Base-by-base conservation (phyloP, 2,113 vertebrate species). In the Tautogolabrus adspersus region DNA sequence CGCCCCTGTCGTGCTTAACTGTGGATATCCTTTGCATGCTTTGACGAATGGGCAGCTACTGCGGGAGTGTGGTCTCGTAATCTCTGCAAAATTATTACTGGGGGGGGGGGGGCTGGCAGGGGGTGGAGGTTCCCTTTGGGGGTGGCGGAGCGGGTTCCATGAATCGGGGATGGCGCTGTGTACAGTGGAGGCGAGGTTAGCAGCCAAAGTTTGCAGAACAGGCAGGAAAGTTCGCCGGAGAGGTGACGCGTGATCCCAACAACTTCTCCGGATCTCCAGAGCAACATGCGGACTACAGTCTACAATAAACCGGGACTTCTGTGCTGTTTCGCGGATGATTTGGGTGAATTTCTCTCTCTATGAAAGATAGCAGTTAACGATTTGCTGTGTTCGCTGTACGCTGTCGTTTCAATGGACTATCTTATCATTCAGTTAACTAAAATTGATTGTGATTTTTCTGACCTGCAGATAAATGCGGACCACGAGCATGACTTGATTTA, bases 171-270 rank as follows among this genome's bases (percentile, higher is more conserved):
- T 93, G 94, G 92, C 93, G 94, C 94, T 93, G 92, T 87, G 90
- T 88, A 92, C 93, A 92, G 91, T 90, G 89, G 59, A 76, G 86
- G 89, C 73, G 89, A 93, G 30, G 86, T 80, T 85, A 67, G 91
- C 93, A 85, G 95, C 93, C 94, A 95, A 94, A 92, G 89, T 95
- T 95, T 91, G 91, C 87, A 80, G 90, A 85, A 87, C 93, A 90
- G 77, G 82, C 81, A 78, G 89, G 75, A 87, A 91, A 94, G 93
- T 94, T 94, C 88, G 91, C 90, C 63, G 92, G 74, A 85, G 85
- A 87, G 75, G 74, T 58, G 85, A 91, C 66, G 77, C 75, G 64
- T 64, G 79, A 68, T 71, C 81, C 56, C 21, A 78, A 49, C 18
- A 81, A 79, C 66, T 64, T 49, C 65, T 16, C 56, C 58, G 83